Percentiles rank a stretch among this genome's conserved stretches.
Evolutionary conservation across 2,113 vertebrate genomes (phyloP).

Genomic region (Pyrgilauda ruficollis): DNA sequence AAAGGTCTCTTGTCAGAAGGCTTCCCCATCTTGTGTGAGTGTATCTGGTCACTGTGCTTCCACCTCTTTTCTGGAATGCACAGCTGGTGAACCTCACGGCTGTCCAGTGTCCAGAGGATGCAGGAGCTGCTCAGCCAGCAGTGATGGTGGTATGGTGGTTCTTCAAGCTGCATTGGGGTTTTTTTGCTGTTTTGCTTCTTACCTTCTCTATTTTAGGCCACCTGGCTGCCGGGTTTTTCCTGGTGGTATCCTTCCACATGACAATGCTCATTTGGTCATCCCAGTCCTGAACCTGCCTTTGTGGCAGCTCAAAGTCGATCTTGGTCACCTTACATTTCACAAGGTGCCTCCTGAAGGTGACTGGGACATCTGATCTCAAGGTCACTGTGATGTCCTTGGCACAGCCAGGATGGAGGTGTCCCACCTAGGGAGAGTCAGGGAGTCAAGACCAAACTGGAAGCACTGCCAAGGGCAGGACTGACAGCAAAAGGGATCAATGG

Average conservation of each 20-base stretch:
- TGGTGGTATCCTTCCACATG: slow-evolving; percentile 73
- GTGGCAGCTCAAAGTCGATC: slow-evolving; percentile 76
- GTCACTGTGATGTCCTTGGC: slow-evolving; percentile 82
- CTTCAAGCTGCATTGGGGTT: neutral
- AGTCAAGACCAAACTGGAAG: neutral
- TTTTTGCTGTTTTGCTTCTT: neutral
- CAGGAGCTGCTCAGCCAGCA: neutral
- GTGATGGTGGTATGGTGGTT: neutral
- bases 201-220: slow-evolving; percentile 77
- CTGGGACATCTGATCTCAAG: slow-evolving; percentile 72
- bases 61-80: neutral
- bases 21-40: neutral
- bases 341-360: slow-evolving; percentile 61
- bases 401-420: slow-evolving; percentile 88
- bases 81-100: fast-evolving
- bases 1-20: neutral
- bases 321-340: slow-evolving; percentile 77
- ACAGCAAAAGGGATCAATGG: neutral
- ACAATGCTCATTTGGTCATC: slow-evolving; percentile 73
- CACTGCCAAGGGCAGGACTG: neutral
- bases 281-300: slow-evolving; percentile 85
- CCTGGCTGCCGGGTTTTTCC: neutral
- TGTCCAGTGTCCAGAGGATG: neutral
- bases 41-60: neutral
- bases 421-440: slow-evolving; percentile 68